Evolutionary conservation across 37 sponge, comb jelly and placozoan genomes (phyloP).

Genomic region (Haliclona indistincta): DNA sequence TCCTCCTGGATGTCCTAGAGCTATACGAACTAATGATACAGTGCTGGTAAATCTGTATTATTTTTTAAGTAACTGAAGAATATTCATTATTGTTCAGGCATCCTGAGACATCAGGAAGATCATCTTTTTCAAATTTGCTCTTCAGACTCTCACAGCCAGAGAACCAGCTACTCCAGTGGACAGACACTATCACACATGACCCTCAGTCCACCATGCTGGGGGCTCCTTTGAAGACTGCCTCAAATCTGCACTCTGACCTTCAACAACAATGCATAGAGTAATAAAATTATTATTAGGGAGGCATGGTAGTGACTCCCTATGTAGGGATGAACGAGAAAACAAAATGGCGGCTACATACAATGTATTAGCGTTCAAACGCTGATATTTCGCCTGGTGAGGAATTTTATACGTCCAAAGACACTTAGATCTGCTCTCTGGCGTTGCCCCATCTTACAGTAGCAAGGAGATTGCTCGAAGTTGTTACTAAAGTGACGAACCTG

Average conservation of each 20-base stretch:
- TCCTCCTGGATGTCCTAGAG: slow-evolving; percentile 20
- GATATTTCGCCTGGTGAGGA: no score
- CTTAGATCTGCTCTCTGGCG: no score
- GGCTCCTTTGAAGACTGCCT: slow-evolving; percentile 44
- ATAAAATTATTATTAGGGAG: no score
- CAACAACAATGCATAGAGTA: slow-evolving; percentile 34
- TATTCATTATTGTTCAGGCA: slow-evolving; percentile 15
- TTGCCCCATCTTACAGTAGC: no score
- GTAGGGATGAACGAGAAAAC: no score
- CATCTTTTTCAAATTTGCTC: slow-evolving; percentile 13
- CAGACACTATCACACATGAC: not conserved
- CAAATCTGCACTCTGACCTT: slow-evolving; percentile 39
- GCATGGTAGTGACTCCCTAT: no score
- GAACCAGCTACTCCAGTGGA: not conserved
- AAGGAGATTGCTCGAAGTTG: no score
- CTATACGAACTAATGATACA: slow-evolving; percentile 38
- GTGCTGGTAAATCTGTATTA: slow-evolving; percentile 6
- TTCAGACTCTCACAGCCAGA: not conserved
- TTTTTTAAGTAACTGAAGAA: not conserved
- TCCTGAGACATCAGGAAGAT: slow-evolving; percentile 17
- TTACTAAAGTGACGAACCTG: no score
- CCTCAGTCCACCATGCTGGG: slow-evolving; percentile 20
- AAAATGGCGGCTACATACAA: no score
- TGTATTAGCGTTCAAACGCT: no score
- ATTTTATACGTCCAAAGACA: no score